Percentiles rank a stretch among this genome's conserved stretches.
phyloP scores from a whole-genome alignment of 2,797 vertebrate genomes.

The Diplodus puntazzo region DNA sequence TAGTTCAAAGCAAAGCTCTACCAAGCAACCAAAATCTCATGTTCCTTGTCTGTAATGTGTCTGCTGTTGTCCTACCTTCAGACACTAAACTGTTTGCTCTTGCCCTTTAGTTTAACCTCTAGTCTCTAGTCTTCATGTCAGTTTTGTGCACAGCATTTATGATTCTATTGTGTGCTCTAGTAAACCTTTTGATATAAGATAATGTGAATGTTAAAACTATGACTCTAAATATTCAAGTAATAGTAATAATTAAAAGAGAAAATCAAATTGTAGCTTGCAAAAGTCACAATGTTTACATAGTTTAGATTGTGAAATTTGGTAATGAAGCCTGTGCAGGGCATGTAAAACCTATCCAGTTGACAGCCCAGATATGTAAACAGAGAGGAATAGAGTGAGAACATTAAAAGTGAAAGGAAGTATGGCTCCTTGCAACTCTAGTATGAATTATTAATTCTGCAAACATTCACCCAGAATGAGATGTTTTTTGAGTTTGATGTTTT shows the following conservation, averaged over 20 bases:
- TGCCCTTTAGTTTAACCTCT: constrained; percentile 10
- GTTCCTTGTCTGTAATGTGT: constrained; percentile 10
- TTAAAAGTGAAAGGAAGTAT: not conserved
- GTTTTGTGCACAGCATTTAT: constrained; percentile 8
- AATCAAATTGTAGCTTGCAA: not conserved
- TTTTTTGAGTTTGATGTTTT: constrained; percentile 10
- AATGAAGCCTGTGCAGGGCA: not conserved
- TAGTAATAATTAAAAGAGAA: not conserved
- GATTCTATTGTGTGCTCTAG: not conserved
- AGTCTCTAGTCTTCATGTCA: constrained; percentile 6
- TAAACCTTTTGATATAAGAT: not conserved
- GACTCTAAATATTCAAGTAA: too few species aligned
- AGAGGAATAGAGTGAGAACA: not conserved
- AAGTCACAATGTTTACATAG: not conserved
- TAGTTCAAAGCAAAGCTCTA: constrained; percentile 21
- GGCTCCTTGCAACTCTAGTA: not conserved
- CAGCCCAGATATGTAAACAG: not conserved
- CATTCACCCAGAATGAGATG: constrained; percentile 7
- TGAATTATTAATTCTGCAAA: constrained; percentile 31
- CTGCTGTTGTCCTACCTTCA: not conserved
- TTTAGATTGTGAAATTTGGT: not conserved
- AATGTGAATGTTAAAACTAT: not conserved
- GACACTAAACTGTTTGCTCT: constrained; percentile 9
- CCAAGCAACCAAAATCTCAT: constrained; percentile 2
- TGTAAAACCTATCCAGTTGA: not conserved